Percentiles rank a stretch among this genome's conserved stretches.
Evolutionary conservation across 2,888 invertebrate species (phyloP).

Genomic region (Euclidia mi): DNA sequence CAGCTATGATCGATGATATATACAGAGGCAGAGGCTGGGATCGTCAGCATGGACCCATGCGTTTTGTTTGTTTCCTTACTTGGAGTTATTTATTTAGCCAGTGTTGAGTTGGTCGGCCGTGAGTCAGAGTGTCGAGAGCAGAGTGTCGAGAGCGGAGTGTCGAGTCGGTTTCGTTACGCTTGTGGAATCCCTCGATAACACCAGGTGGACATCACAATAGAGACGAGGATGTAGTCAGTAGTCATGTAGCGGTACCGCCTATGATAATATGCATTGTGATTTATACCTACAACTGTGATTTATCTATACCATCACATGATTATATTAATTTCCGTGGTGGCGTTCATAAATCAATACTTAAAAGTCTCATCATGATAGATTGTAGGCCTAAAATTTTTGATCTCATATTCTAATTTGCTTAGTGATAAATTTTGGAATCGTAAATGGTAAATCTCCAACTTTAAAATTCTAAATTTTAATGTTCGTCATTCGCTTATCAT

Average conservation of each 20-base stretch:
- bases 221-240: constrained; percentile 72
- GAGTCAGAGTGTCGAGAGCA: constrained; percentile 43
- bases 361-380: constrained; percentile 87
- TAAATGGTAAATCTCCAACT: constrained; percentile 83
- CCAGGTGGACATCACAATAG: constrained; percentile 64
- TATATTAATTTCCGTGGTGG: constrained; percentile 82
- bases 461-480: constrained; percentile 87
- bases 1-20: constrained; percentile 68
- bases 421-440: constrained; percentile 87
- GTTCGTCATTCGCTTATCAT: constrained; percentile 82
- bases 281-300: constrained; percentile 87
- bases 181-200: constrained; percentile 74
- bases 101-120: constrained; percentile 76
- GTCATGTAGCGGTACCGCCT: constrained; percentile 87
- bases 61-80: constrained; percentile 76
- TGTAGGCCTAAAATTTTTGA: constrained; percentile 90
- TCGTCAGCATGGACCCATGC: constrained; percentile 80
- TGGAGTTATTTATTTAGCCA: constrained; percentile 77
- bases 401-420: constrained; percentile 90
- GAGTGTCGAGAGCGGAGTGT: constrained; percentile 33
- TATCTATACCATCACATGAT: constrained; percentile 85
- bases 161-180: constrained; percentile 63
- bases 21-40: constrained; percentile 50
- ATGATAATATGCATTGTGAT: constrained; percentile 85
- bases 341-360: constrained; percentile 87